Conservation (phyloP, 2,113 vertebrate species). For the Hystrix brachyura region DNA sequence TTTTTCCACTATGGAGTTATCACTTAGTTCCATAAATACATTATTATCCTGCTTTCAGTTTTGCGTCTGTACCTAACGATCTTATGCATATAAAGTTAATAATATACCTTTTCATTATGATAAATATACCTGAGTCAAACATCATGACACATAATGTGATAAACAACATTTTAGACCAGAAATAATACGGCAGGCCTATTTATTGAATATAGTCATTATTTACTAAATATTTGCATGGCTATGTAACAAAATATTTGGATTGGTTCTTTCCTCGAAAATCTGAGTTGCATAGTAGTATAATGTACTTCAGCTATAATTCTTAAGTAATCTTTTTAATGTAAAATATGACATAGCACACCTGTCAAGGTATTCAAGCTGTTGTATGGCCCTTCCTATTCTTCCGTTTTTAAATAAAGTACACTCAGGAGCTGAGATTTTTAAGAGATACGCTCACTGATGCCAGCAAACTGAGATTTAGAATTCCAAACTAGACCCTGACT, state of each 20-base stretch:
- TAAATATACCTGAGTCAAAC: constrained; percentile 22
- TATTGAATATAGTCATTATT: background rate
- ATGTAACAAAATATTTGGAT: constrained; percentile 68
- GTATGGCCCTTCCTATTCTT: background rate
- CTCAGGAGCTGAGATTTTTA: constrained; percentile 44
- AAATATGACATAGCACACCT: background rate
- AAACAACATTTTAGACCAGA: constrained; percentile 45
- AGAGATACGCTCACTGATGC: background rate
- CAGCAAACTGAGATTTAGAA: constrained; percentile 46
- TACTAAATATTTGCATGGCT: background rate
- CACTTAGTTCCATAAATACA: constrained; percentile 30
- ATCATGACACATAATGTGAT: constrained; percentile 28
- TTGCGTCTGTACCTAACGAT: constrained; percentile 3
- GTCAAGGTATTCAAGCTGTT: background rate
- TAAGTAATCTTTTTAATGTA: constrained; percentile 10
- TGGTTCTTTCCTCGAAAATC: constrained; percentile 51
- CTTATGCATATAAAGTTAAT: background rate
- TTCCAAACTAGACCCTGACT: constrained; percentile 49
- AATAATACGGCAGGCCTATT: background rate
- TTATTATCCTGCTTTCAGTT: constrained; percentile 27
- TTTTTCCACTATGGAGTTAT: background rate
- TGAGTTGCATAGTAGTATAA: background rate
- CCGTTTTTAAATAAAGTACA: constrained; percentile 46
- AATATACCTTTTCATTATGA: constrained; percentile 35
- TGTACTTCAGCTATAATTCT: constrained; percentile 7